Base-by-base conservation (phyloP, 2,888 invertebrate genomes). In the Eristalis tenax region DNA sequence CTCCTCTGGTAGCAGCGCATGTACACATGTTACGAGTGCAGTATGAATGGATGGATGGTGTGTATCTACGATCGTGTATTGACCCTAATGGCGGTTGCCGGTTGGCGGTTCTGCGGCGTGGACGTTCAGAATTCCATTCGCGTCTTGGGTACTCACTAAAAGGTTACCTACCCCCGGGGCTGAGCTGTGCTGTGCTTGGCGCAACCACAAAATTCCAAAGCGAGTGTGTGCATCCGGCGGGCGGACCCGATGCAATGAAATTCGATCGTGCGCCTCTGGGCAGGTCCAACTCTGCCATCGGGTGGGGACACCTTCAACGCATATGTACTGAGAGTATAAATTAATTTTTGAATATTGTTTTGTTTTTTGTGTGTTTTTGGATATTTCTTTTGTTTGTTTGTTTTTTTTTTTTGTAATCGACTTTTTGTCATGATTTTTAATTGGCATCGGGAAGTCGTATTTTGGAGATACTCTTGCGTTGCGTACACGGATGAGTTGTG, bases 341-440 rank as follows among this genome's bases (percentile, higher is more conserved):
- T 82, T 78, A 86, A 86, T 74, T 63, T 82, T 82, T 61, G 50
- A 85, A 69, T 50, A 59, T 56, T 50, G 22, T 43, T 70, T 35
- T 50, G 69, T 85, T 50, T 71, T 74, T 63, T 35, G 50, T n/a
- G n/a, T n/a, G 50, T n/a, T 50, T 50, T 50, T 50, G 50, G 50
- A 50, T 50, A 50, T 35, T 68, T 61, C 26, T 66, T 61, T 38
- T 70, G 23, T 66, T 61, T 32, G 3, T 32, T 32, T 32, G n/a
- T 8, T 8, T 32, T 32, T 32, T 8, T 40, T 73, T 73, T 10
- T 40, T 50, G 50, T 43, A 77, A 85, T 78, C 63, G 82, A 86
- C 76, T 86, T 86, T 86, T 82, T 81, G 86, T 79, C 83, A 79
- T 87, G 83, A 79, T 79, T 87, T 87, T 87, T 87, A 87, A 87